phyloP scores from a whole-genome alignment of 1,140 invertebrate species.

The Luehdorfia chinensis region DNA sequence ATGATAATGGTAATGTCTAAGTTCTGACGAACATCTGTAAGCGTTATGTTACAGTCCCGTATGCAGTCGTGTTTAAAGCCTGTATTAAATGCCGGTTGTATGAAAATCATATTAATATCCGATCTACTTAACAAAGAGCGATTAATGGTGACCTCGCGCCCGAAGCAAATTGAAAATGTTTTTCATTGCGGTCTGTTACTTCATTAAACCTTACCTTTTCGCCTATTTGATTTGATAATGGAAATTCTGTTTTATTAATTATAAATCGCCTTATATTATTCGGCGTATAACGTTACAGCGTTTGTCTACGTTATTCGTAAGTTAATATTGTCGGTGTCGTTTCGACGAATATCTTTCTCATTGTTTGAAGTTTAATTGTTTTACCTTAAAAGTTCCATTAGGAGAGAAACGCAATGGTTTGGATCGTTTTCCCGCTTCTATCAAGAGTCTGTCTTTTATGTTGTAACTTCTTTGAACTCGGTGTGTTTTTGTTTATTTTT shows the following conservation, averaged over 20 bases:
- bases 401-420: background rate
- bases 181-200: slow-evolving; percentile 14
- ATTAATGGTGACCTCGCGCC: background rate
- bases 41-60: too few species aligned
- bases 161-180: slow-evolving; percentile 18
- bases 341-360: background rate
- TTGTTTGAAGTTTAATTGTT: slow-evolving; percentile 13
- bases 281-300: background rate
- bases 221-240: slow-evolving; percentile 16
- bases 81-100: too few species aligned
- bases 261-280: slow-evolving; percentile 5
- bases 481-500: too few species aligned
- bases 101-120: slow-evolving; percentile 7
- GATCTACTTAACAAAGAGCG: slow-evolving; percentile 3
- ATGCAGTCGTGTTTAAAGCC: too few species aligned
- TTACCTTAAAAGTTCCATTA: background rate
- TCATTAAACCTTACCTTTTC: slow-evolving; percentile 2
- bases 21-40: too few species aligned
- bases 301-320: slow-evolving; percentile 6
- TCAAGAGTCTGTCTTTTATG: too few species aligned
- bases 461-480: too few species aligned
- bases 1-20: too few species aligned
- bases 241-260: slow-evolving; percentile 17
- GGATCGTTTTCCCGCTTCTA: too few species aligned
- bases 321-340: background rate